A percentile compares a stretch with the other conserved stretches of the same genome.
These are phyloP conservation scores for Maccullochella peelii DNA, from an alignment of 2,113 vertebrate species.

Conservation along the genomic window DNA sequence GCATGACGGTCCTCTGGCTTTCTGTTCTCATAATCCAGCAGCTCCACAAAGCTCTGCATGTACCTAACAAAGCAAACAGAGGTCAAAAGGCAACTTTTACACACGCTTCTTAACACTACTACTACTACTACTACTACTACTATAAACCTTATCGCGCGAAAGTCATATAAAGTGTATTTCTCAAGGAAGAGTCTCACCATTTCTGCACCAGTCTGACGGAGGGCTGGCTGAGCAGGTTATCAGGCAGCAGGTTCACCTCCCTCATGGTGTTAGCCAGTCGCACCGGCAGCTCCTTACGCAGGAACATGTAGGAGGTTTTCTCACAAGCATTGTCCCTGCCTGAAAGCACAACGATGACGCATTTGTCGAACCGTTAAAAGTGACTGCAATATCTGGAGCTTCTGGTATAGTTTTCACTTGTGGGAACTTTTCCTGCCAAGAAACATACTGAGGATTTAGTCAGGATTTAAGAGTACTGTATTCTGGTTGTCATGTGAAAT, in stretches of 20 bases:
- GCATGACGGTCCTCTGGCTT: conserved; percentile 90
- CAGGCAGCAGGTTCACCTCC: conserved; percentile 93
- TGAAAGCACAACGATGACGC: conserved; percentile 57
- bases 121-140: accelerated
- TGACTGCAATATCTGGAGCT: not conserved
- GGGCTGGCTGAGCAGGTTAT: conserved; percentile 92
- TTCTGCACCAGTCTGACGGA: conserved; percentile 92
- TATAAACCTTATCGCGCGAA: not conserved
- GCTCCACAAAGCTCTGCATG: conserved; percentile 96
- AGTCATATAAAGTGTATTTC: no score
- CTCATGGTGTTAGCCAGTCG: conserved; percentile 96
- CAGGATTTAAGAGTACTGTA: not conserved
- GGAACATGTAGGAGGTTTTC: conserved; percentile 96
- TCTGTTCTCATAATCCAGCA: conserved; percentile 93
- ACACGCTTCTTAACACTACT: not conserved
- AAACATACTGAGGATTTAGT: not conserved
- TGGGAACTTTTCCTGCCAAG: not conserved
- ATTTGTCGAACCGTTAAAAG: not conserved
- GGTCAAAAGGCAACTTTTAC: conserved; percentile 36
- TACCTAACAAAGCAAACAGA: conserved; percentile 85
- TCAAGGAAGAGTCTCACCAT: conserved; percentile 82
- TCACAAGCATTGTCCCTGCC: conserved; percentile 96
- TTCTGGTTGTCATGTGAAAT: not conserved
- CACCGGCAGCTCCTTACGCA: conserved; percentile 94
- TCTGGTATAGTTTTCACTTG: not conserved